Evolutionary conservation across 1,140 invertebrate species (phyloP), one percentile per base, ranked within the genome.

Genomic region (Caenorhabditis brenneri): DNA sequence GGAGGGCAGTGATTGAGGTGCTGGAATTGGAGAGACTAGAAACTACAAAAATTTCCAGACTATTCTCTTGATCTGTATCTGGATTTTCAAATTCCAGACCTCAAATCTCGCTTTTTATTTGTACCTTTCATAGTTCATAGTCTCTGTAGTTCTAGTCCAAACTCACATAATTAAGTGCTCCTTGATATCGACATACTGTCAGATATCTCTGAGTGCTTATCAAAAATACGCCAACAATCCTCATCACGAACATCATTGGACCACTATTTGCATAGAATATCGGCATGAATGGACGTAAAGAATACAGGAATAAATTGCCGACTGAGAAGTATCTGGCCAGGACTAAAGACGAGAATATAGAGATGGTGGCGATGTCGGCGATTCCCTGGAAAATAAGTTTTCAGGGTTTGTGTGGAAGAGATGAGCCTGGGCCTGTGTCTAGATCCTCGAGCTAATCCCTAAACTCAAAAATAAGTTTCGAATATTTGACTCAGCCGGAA

Each of bases 211-310:
- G 58, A 4, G 16, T 36, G 22, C 31, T 65, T 12, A 65, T 65
- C 29, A 65, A 22, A 36, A 65, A 65, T 3, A 65, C 58, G 9
- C 58, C 58, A 9, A 65, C 58, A 15, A 36, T 36, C 10, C 58
- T 15, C 29, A 65, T 65, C 10, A 36, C 31, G 2, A 65, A 65
- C 29, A 65, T 33, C 58, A 65, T 65, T 39, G 58, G 58, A 36
- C 58, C 58, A 65, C 58, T 65, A 31, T 65, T 65, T 1, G 58
- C 58, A 36, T 65, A 65, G 58, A 65, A 65, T 27, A 65, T 65
- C 19, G 58, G 58, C 58, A 65, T 65, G 7, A 65, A 65, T 33
- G 58, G 58, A 16, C 58, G 58, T 7, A 65, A 31, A 4, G 58
- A 65, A 16, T 36, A 65, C 1, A 65, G 31, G 9, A 65, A 65